Evolutionary conservation across 30 jellyfish, hydroid and myxozoan genomes (phyloP), one percentile per base, ranked within the genome.

Genomic region (Nemopilema nomurai): DNA sequence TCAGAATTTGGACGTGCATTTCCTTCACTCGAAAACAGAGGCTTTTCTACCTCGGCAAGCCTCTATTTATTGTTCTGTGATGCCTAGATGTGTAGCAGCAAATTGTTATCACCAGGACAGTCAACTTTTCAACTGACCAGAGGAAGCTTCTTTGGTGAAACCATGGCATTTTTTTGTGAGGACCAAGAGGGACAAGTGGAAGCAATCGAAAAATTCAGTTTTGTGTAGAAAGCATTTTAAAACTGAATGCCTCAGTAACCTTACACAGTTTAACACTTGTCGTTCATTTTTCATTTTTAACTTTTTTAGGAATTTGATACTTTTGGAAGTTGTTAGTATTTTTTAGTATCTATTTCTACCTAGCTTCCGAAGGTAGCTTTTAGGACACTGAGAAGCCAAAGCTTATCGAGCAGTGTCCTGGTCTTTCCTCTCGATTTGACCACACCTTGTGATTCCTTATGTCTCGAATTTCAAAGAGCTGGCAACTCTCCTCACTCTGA

Each of bases 1-100:
- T n/a, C n/a, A 49, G 82, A 29, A 71, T 26, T 29, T 49, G 29
- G 67, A 23, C 67, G 82, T n/a, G n/a, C 67, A 28, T 71, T 49
- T 32, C 82, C 82, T 71, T 71, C 67, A 71, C 67, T 71, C 8
- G 29, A 71, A 71, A 71, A 67, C 82, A 71, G 82, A 17, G 4
- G 64, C 82, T 71, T 71, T 67, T 49, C 82, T 49, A 69, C 23
- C 80, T 69, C 52, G 80, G 67, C 26, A 49, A 71, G 8, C 28
- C 86, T 49, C 79, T 53, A 76, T 76, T 51, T 76, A 50, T 62
- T 49, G 30, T 50, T 49, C 52, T 50, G 30, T 21, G 73, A 74
- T 74, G 84, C 86, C 74, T 21, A 76, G 86, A 76, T 76, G 86
- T 76, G 86, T 62, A 57, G 86, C 86, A 21, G 57, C 86, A 27